Evolutionary conservation across 2,888 invertebrate genomes (phyloP).

Genomic region (Holacanthella duospinosa): DNA sequence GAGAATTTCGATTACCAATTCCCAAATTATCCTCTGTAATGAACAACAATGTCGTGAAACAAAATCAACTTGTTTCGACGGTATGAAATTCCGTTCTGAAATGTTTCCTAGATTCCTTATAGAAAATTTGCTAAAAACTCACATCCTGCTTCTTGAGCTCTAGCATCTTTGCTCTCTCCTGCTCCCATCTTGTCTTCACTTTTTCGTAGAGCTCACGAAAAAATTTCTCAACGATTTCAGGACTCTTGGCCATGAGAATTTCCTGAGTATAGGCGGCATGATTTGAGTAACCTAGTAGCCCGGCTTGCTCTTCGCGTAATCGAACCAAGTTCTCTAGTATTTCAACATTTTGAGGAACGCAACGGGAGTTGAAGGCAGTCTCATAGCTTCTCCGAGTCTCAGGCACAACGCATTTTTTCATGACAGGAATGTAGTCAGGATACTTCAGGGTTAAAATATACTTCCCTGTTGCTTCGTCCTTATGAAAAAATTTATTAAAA

Average conservation of each 20-base stretch:
- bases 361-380: slow-evolving; percentile 44
- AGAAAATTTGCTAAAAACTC: background rate
- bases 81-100: too few relatives aligned
- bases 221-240: slow-evolving; percentile 43
- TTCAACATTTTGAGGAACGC: slow-evolving; percentile 43
- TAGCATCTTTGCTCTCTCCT: slow-evolving; percentile 42
- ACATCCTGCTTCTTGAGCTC: slow-evolving; percentile 45
- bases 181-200: slow-evolving; percentile 42
- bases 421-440: slow-evolving; percentile 46
- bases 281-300: slow-evolving; percentile 43
- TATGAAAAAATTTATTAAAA: background rate
- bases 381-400: slow-evolving; percentile 42
- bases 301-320: slow-evolving; percentile 44
- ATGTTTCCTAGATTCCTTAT: too few relatives aligned
- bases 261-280: slow-evolving; percentile 45
- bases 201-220: slow-evolving; percentile 42
- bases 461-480: slow-evolving; percentile 40
- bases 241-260: slow-evolving; percentile 45
- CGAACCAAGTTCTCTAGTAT: slow-evolving; percentile 44
- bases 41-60: too few relatives aligned
- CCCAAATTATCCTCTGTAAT: too few relatives aligned
- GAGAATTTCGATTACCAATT: too few relatives aligned
- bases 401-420: slow-evolving; percentile 43
- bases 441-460: slow-evolving; percentile 45
- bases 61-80: too few relatives aligned